A percentile compares a stretch with the other conserved stretches of the same genome.
These are phyloP conservation scores for Gastrophryne carolinensis DNA, from an alignment of 2,797 vertebrate genomes.

Conservation along the genomic window DNA sequence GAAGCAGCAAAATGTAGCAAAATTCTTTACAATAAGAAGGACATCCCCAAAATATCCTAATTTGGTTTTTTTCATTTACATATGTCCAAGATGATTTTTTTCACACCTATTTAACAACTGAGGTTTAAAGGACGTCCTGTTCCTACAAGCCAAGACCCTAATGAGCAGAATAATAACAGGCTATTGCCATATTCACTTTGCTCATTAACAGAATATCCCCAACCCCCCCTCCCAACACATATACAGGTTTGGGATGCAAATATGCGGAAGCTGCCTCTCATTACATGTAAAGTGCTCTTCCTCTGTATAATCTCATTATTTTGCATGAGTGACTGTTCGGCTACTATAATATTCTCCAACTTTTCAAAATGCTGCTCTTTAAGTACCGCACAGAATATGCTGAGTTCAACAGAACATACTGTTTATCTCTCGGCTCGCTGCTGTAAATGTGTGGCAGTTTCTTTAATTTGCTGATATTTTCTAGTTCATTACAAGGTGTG, in stretches of 20 bases:
- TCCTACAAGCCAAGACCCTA: neutral
- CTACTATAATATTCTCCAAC: conserved; percentile 4
- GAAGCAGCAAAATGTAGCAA: too few species aligned
- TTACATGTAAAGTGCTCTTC: conserved; percentile 58
- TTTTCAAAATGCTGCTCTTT: neutral
- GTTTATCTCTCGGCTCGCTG: neutral
- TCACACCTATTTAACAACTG: neutral
- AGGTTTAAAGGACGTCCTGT: neutral
- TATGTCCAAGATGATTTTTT: neutral
- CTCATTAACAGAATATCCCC: conserved; percentile 19
- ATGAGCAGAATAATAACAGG: conserved; percentile 3
- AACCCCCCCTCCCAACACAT: neutral
- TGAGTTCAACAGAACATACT: conserved; percentile 2
- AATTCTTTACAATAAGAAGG: too few species aligned
- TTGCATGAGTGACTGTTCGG: conserved; percentile 40
- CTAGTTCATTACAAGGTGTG: neutral
- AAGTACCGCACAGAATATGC: conserved; percentile 28
- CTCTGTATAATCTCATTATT: conserved; percentile 56
- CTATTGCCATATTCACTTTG: neutral
- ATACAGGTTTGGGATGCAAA: neutral
- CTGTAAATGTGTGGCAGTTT: neutral
- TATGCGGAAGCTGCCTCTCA: conserved; percentile 52
- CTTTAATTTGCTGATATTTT: neutral
- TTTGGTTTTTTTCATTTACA: neutral
- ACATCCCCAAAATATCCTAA: neutral